phyloP scores from a whole-genome alignment of 2,113 vertebrate genomes.

The Neodon shergylaensis region DNA sequence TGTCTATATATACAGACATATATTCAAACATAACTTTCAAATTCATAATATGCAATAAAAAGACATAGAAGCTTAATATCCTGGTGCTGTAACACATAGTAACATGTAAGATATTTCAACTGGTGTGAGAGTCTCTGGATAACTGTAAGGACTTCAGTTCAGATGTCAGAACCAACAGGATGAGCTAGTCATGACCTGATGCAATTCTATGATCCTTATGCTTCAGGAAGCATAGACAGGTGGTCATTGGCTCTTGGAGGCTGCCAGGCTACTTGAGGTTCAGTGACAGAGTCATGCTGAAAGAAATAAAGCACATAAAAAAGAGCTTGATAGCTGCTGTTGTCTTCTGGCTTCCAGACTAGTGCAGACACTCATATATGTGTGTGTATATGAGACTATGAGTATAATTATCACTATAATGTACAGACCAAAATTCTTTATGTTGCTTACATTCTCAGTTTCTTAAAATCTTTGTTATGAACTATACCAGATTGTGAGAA shows the following conservation, averaged over 20 bases:
- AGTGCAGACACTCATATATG: too few species aligned
- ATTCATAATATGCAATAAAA: background rate
- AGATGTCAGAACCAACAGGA: background rate
- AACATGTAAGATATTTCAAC: background rate
- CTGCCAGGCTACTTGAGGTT: background rate
- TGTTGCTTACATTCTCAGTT: background rate
- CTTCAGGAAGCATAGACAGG: background rate
- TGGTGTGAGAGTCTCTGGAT: background rate
- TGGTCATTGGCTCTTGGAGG: too few species aligned
- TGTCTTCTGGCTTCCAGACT: background rate
- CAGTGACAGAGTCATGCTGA: background rate
- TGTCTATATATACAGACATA: background rate
- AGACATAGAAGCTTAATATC: background rate
- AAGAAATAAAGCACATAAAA: background rate
- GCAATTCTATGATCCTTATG: rapidly evolving
- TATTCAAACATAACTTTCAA: background rate
- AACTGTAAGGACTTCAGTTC: background rate
- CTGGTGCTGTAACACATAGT: too few species aligned
- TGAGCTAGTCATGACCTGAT: background rate
- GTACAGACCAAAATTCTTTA: background rate
- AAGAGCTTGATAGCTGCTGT: background rate
- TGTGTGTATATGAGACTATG: background rate
- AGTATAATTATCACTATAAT: background rate
- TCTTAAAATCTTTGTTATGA: background rate
- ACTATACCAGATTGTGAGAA: background rate